These are phyloP conservation scores for Tryphoninae sp. DNA, from an alignment of 2,888 invertebrate species.

Conservation along the genomic window DNA sequence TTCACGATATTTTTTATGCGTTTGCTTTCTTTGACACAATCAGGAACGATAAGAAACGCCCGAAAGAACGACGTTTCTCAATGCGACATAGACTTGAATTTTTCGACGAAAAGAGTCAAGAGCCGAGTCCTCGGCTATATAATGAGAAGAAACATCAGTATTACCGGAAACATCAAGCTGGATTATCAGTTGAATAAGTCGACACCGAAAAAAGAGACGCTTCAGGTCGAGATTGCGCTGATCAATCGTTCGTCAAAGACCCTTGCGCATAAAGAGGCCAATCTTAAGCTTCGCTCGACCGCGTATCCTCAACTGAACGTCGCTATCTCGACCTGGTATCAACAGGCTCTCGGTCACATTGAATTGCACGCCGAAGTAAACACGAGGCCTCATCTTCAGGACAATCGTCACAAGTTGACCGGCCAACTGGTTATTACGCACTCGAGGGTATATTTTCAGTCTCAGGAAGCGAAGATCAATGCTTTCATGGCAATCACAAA, in stretches of 20 bases:
- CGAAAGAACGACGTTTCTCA: constrained; percentile 88
- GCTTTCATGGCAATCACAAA: constrained; percentile 85
- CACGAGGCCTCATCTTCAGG: constrained; percentile 84
- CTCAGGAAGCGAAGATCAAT: constrained; percentile 85
- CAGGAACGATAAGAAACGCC: constrained; percentile 84
- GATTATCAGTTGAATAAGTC: constrained; percentile 86
- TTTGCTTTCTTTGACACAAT: constrained; percentile 1
- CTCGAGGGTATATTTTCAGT: constrained; percentile 83
- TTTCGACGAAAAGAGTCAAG: constrained; percentile 89
- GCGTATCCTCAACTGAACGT: constrained; percentile 86
- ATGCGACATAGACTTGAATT: constrained; percentile 88
- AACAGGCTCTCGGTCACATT: constrained; percentile 88
- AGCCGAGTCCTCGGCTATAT: constrained; percentile 90
- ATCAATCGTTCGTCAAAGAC: constrained; percentile 84
- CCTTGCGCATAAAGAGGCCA: constrained; percentile 85
- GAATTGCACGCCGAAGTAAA: constrained; percentile 88
- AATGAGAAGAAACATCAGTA: constrained; percentile 82
- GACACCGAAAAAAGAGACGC: constrained; percentile 78
- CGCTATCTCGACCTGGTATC: constrained; percentile 77
- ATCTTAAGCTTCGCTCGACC: constrained; percentile 87
- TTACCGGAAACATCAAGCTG: constrained; percentile 85
- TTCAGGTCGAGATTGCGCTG: constrained; percentile 81
- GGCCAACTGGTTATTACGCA: constrained; percentile 85
- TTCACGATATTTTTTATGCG: too few species aligned
- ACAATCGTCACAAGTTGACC: constrained; percentile 85